phyloP scores from a whole-genome alignment of 2,888 invertebrate species.

The Aricia artaxerxes region DNA sequence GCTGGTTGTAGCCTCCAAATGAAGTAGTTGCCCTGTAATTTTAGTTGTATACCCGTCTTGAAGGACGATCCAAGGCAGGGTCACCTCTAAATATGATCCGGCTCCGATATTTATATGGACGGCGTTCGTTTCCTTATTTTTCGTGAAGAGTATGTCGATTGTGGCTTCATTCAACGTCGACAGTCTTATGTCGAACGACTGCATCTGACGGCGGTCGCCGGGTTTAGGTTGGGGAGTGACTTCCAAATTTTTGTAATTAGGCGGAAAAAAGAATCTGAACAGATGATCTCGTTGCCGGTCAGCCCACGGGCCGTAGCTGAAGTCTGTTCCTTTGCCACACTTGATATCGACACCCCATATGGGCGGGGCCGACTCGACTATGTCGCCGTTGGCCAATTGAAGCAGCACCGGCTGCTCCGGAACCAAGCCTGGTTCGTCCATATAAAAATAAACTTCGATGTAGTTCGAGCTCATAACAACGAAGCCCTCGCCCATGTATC shows the following conservation, averaged over 20 bases:
- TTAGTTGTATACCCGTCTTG: constrained; percentile 94
- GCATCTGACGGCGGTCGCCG: constrained; percentile 92
- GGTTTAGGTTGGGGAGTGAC: constrained; percentile 91
- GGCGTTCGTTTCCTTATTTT: constrained; percentile 96
- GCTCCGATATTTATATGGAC: constrained; percentile 97
- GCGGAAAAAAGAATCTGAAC: constrained; percentile 97
- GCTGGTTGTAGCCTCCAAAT: constrained; percentile 97
- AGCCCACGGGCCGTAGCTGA: constrained; percentile 99
- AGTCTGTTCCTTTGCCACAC: constrained; percentile 96
- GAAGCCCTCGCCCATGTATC: constrained; percentile 99
- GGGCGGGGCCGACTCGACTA: constrained; percentile 95
- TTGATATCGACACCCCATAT: constrained; percentile 98
- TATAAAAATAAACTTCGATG: constrained; percentile 96
- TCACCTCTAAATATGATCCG: constrained; percentile 98
- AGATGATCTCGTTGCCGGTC: constrained; percentile 97
- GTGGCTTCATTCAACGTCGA: constrained; percentile 96
- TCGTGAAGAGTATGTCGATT: constrained; percentile 97
- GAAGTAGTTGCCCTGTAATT: constrained; percentile 95
- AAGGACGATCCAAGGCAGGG: constrained; percentile 95
- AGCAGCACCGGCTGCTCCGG: constrained; percentile 95
- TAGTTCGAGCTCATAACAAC: constrained; percentile 97
- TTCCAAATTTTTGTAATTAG: constrained; percentile 89
- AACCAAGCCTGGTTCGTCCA: constrained; percentile 97
- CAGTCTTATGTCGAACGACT: constrained; percentile 95
- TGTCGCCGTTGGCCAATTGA: constrained; percentile 94